phyloP scores from a whole-genome alignment of 2,888 invertebrate species.

The Yponomeuta cagnagella region DNA sequence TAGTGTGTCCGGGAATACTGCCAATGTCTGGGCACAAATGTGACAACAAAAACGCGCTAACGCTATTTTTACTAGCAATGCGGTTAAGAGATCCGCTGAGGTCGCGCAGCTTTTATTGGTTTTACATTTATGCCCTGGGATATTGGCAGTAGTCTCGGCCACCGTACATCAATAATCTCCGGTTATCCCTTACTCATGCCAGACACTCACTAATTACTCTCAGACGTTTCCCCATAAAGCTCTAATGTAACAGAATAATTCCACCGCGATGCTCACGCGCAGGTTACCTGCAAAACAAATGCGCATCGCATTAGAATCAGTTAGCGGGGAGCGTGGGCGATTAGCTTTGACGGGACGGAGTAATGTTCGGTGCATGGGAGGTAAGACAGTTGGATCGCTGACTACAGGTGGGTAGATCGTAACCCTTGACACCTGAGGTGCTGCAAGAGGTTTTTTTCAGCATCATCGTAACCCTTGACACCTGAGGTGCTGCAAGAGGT shows the following conservation, averaged over 20 bases:
- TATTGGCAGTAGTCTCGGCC: no score
- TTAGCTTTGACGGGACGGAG: conserved; percentile 22
- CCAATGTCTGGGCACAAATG: no score
- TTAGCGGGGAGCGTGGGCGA: conserved; percentile 30
- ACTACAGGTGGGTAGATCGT: neutral
- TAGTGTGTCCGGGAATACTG: no score
- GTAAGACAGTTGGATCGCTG: conserved; percentile 21
- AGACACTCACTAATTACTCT: neutral
- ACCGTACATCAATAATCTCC: no score
- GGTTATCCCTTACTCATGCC: neutral
- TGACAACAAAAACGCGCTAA: no score
- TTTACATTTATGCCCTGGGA: no score
- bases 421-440: neutral
- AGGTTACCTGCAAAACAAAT: conserved; percentile 31
- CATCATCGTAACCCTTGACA: no score
- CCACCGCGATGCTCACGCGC: conserved; percentile 23
- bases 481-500: no score
- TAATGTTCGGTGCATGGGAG: conserved; percentile 21
- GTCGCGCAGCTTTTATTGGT: no score
- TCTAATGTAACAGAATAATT: conserved; percentile 48
- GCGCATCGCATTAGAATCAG: conserved; percentile 47
- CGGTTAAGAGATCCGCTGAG: no score
- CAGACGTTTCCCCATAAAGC: conserved; percentile 23
- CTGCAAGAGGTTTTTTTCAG: neutral
- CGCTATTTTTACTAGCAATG: no score